Percentiles rank a stretch among this genome's conserved stretches.
phyloP scores from a whole-genome alignment of 2,888 invertebrate species.

The Hemithea aestivaria region DNA sequence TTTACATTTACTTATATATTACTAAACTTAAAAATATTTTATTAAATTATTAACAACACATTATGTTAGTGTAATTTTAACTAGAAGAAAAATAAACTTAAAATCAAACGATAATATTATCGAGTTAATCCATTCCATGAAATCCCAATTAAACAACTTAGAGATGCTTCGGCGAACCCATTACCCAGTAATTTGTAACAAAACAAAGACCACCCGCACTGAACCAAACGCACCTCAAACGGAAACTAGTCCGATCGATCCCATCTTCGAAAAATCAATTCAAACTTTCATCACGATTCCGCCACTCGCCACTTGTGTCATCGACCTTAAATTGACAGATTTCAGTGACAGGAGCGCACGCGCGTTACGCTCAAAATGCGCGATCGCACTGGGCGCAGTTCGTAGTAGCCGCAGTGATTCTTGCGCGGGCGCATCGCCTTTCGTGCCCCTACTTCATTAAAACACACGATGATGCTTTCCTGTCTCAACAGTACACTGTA shows the following conservation, averaged over 20 bases:
- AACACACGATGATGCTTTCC: slow-evolving; percentile 72
- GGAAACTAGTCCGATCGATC: slow-evolving; percentile 22
- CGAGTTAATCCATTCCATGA: too few species aligned
- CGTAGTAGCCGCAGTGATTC: slow-evolving; percentile 1
- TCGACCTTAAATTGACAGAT: slow-evolving; percentile 48
- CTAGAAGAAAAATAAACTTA: too few species aligned
- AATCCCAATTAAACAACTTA: background rate
- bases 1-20: too few species aligned
- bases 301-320: slow-evolving; percentile 36
- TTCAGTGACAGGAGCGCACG: slow-evolving; percentile 41
- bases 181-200: slow-evolving; percentile 1
- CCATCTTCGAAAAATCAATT: slow-evolving; percentile 26
- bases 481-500: slow-evolving; percentile 37
- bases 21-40: too few species aligned
- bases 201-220: slow-evolving; percentile 25
- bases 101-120: too few species aligned
- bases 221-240: slow-evolving; percentile 33
- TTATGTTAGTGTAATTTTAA: too few species aligned
- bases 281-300: slow-evolving; percentile 15
- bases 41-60: too few species aligned
- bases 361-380: slow-evolving; percentile 58
- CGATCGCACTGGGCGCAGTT: slow-evolving; percentile 50
- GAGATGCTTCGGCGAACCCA: background rate
- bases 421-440: slow-evolving; percentile 52
- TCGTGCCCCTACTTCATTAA: slow-evolving; percentile 69